Percentiles rank a stretch among this genome's conserved stretches.
These are phyloP conservation scores for Isotomurus palustris DNA, from an alignment of 2,888 invertebrate genomes.

Conservation along the genomic window DNA sequence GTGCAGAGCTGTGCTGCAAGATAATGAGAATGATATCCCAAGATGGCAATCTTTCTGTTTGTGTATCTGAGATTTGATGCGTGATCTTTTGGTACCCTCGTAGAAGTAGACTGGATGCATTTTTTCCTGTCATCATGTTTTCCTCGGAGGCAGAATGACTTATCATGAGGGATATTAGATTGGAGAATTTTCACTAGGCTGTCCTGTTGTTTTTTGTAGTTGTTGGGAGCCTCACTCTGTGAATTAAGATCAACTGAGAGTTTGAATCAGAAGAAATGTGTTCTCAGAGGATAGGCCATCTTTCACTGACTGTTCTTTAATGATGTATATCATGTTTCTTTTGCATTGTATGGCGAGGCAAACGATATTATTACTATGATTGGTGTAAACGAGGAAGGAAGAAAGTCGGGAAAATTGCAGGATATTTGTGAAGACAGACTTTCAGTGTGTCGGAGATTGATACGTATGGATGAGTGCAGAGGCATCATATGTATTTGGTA, in stretches of 20 bases:
- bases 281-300: constrained; percentile 8
- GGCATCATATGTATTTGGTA: constrained; percentile 27
- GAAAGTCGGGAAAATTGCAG: constrained; percentile 17
- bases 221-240: background rate
- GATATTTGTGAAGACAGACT: constrained; percentile 29
- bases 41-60: constrained; percentile 27
- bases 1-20: too few relatives aligned
- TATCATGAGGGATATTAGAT: background rate
- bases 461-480: constrained; percentile 33
- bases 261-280: constrained; percentile 11
- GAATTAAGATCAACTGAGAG: background rate
- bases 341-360: background rate
- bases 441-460: constrained; percentile 26
- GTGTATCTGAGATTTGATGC: constrained; percentile 15
- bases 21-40: constrained; percentile 33
- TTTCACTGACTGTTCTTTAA: constrained; percentile 10
- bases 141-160: background rate
- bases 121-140: background rate
- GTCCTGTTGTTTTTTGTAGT: background rate
- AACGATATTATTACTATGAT: constrained; percentile 1
- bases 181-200: background rate
- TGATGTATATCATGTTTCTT: constrained; percentile 4
- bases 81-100: background rate
- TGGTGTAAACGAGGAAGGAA: constrained; percentile 3
- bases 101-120: background rate